phyloP scores from a whole-genome alignment of 2,888 invertebrate genomes.

The Syrphus vitripennis region DNA sequence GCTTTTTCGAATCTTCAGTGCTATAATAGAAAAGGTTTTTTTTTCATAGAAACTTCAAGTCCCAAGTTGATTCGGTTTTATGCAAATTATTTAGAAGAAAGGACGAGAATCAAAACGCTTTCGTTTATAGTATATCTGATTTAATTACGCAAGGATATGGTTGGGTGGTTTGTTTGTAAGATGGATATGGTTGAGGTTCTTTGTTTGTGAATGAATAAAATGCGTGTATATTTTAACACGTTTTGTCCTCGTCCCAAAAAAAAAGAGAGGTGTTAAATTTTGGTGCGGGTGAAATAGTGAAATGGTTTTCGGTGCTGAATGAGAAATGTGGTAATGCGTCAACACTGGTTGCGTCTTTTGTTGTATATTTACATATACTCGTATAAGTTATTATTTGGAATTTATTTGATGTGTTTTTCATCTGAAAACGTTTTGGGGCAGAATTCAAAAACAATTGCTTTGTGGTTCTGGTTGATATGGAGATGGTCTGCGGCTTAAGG shows the following conservation, averaged over 20 bases:
- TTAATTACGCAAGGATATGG: constrained; percentile 34
- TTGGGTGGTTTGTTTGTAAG: background rate
- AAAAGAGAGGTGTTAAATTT: background rate
- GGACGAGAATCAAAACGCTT: background rate
- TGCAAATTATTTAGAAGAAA: constrained; percentile 13
- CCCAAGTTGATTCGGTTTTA: background rate
- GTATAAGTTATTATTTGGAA: background rate
- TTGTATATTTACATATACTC: background rate
- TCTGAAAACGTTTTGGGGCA: background rate
- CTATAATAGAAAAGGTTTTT: background rate
- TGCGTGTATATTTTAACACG: background rate
- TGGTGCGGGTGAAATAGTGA: background rate
- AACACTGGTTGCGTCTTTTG: constrained; percentile 20
- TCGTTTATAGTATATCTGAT: constrained; percentile 13
- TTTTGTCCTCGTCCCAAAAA: background rate
- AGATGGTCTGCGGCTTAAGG: background rate
- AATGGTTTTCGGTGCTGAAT: background rate
- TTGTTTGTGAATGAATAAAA: constrained; percentile 17
- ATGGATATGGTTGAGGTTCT: background rate
- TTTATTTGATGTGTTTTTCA: constrained; percentile 7
- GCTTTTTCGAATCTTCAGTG: background rate
- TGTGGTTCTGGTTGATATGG: background rate
- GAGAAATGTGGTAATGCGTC: background rate
- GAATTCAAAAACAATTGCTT: constrained; percentile 4
- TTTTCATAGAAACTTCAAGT: background rate